Percentiles rank a stretch among this genome's conserved stretches.
phyloP scores from a whole-genome alignment of 2,888 invertebrate species.

The Embidobia sp. region DNA sequence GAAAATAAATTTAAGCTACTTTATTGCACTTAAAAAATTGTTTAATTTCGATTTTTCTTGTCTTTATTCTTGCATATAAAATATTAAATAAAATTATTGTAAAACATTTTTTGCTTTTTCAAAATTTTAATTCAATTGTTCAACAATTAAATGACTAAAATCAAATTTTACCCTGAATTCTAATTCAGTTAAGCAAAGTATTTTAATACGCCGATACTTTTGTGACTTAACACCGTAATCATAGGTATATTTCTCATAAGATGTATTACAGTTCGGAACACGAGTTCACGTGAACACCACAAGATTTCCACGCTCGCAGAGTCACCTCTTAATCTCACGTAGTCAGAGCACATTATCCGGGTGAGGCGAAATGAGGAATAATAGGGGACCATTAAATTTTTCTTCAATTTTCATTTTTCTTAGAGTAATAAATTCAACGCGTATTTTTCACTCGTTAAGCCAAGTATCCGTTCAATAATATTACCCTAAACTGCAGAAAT shows the following conservation, averaged over 20 bases:
- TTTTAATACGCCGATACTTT: background rate
- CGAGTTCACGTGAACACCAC: constrained; percentile 46
- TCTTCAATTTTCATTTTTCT: constrained; percentile 40
- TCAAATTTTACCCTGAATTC: too few relatives aligned
- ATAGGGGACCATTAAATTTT: constrained; percentile 43
- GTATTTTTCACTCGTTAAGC: constrained; percentile 22
- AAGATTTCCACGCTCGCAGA: constrained; percentile 57
- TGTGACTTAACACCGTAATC: constrained; percentile 48
- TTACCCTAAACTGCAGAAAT: constrained; percentile 26
- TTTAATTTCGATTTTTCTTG: too few relatives aligned
- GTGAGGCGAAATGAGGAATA: constrained; percentile 10
- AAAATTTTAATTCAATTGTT: too few relatives aligned
- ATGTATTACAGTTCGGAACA: constrained; percentile 49
- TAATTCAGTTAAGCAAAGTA: too few relatives aligned
- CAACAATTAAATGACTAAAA: too few relatives aligned
- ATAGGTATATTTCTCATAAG: constrained; percentile 46
- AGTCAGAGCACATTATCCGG: constrained; percentile 36
- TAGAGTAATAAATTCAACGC: constrained; percentile 26
- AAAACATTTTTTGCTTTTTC: too few relatives aligned
- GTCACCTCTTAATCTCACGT: constrained; percentile 54
- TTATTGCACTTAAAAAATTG: too few relatives aligned
- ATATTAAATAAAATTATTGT: too few relatives aligned
- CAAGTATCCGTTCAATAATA: constrained; percentile 20
- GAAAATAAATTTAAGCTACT: too few relatives aligned
- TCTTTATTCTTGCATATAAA: too few relatives aligned